phyloP scores from a whole-genome alignment of 1,140 invertebrate species.

The Hermetia illucens region DNA sequence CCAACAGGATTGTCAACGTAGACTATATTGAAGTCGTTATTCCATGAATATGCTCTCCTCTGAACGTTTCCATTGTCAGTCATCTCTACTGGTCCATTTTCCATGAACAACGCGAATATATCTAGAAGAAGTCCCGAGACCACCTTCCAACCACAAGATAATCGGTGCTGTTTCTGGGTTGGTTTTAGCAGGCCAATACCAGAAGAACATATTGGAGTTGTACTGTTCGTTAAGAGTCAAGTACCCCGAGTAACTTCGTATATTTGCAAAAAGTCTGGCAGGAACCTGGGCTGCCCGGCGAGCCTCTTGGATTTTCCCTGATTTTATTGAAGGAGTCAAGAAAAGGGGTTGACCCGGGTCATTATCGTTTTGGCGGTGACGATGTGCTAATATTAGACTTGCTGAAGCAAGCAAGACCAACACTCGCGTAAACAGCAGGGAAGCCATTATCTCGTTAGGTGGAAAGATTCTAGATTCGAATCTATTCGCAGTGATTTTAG shows the following conservation, averaged over 20 bases:
- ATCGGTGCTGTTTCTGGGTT: constrained; percentile 45
- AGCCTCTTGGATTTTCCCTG: constrained; percentile 7
- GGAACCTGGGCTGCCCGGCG: constrained; percentile 14
- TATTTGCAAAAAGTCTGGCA: constrained; percentile 15
- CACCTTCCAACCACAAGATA: constrained; percentile 73
- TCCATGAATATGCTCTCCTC: constrained; percentile 57
- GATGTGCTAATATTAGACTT: no score
- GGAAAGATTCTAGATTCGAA: no score
- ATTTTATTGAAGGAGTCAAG: no score
- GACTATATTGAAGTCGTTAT: constrained; percentile 53
- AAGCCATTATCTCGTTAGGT: no score
- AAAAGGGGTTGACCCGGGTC: no score
- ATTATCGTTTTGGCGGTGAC: no score
- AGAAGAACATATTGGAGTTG: constrained; percentile 77
- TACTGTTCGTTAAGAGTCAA: constrained; percentile 59
- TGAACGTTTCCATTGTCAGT: constrained; percentile 38
- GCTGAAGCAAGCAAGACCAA: no score
- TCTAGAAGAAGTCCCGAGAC: constrained; percentile 66
- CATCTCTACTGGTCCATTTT: constrained; percentile 65
- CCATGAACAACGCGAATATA: constrained; percentile 66
- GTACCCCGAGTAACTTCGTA: constrained; percentile 39
- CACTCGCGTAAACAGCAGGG: no score
- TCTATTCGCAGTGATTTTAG: no score
- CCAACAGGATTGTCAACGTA: constrained; percentile 83
- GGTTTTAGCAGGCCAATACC: constrained; percentile 65